These are phyloP conservation scores for Rhamnusium bicolor DNA, from an alignment of 2,888 invertebrate species.

Conservation along the genomic window DNA sequence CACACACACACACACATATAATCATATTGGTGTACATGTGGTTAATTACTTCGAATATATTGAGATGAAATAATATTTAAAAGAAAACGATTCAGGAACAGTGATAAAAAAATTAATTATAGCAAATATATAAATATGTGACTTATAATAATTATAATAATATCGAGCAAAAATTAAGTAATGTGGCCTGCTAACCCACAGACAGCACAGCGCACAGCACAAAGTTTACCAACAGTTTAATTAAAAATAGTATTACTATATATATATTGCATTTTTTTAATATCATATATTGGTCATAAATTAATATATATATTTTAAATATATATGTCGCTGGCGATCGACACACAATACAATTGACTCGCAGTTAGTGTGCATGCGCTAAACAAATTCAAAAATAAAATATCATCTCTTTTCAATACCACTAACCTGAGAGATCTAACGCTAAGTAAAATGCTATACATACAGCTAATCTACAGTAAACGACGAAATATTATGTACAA, in stretches of 20 bases:
- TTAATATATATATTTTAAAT: constrained; percentile 35
- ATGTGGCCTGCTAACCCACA: constrained; percentile 63
- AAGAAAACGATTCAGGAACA: constrained; percentile 7
- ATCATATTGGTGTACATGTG: constrained; percentile 35
- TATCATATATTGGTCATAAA: constrained; percentile 39
- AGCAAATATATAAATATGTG: constrained; percentile 39
- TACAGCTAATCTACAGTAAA: constrained; percentile 71
- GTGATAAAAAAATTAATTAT: constrained; percentile 34
- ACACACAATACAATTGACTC: constrained; percentile 71
- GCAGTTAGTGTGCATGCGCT: constrained; percentile 69
- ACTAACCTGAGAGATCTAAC: constrained; percentile 70
- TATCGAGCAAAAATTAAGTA: constrained; percentile 61
- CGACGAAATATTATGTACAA: constrained; percentile 70
- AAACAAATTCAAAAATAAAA: constrained; percentile 65
- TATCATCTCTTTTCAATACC: constrained; percentile 67
- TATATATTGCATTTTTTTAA: constrained; percentile 47
- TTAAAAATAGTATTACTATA: constrained; percentile 40
- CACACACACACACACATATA: constrained; percentile 38
- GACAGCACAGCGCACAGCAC: constrained; percentile 58
- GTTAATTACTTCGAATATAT: constrained; percentile 32
- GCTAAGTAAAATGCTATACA: constrained; percentile 72
- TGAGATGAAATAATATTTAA: constrained; percentile 29
- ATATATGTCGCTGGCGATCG: constrained; percentile 65
- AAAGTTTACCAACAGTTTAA: constrained; percentile 48
- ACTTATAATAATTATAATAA: constrained; percentile 49